Base-by-base conservation (phyloP, 2,888 invertebrate genomes). In the Parapristionchus giblindavisi region DNA sequence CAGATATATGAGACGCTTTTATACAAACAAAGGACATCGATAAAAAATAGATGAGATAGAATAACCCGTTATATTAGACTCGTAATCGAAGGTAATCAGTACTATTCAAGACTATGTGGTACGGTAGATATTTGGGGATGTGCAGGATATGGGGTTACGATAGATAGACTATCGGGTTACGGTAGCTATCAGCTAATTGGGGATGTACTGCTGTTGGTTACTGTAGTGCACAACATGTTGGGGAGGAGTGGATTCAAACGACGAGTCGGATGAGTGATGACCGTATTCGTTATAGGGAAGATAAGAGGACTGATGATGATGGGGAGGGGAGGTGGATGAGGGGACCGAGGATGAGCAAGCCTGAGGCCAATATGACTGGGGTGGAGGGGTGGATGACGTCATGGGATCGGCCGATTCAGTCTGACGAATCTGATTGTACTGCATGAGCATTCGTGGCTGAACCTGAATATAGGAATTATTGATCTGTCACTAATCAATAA, bases 371-470 rank as follows among this genome's bases (percentile, higher is more conserved):
- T 60, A 60, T 14, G 43, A 43, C 8, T 8, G 8, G 17, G 8
- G 8, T 8, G 11, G 17, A 32, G 60, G 60, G 36, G 60, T 36
- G 17, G 60, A 60, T 17, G 34, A 60, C n/a, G 34, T 36, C 60
- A 60, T 60, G 5, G 60, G 60, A 36, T 34, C 34, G 8, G 60
- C 60, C 1, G 60, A 60, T 14, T 60, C 60, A 17, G 60, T 36
- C 32, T 65, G 63, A 65, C 43, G 38, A 11, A 40, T 32, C 29
- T 65, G 29, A n/a, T 65, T 65, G 63, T 65, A 65, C 29, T 65
- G 63, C 63, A 65, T 65, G 24, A 65, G 40, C 24, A 27, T 14
- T 21, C 63, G 63, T 6, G 63, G 63, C 29, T 65, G 63, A 11
- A 65, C 63, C 63, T 65, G 43, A 0, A 63, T 8, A 34, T 27